A percentile compares a stretch with the other conserved stretches of the same genome.
Conservation (phyloP, 1,140 invertebrate genomes). For the Drosophila ironensis region DNA sequence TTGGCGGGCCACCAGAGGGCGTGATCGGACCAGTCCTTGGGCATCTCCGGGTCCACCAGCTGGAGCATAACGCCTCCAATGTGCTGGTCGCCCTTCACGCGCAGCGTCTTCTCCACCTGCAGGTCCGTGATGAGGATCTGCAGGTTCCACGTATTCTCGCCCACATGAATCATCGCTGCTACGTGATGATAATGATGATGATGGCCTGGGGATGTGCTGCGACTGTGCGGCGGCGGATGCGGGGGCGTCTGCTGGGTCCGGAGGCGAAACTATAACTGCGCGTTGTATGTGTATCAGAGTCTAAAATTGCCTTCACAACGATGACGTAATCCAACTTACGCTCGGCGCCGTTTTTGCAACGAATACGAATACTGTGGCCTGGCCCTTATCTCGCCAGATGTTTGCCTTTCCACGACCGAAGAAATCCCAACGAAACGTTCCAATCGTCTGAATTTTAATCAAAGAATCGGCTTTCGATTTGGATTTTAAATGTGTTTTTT, state of each 20-base stretch:
- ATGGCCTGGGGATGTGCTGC: too few species aligned
- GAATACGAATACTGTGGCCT: conserved; percentile 7
- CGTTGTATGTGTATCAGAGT: conserved; percentile 24
- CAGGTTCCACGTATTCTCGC: conserved; percentile 98
- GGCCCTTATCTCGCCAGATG: conserved; percentile 72
- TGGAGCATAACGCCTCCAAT: conserved; percentile 99
- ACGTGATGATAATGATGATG: too few species aligned
- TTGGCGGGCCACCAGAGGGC: conserved; percentile 99
- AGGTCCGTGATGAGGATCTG: conserved; percentile 97
- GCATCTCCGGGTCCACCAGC: conserved; percentile 97
- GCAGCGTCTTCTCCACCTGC: conserved; percentile 93
- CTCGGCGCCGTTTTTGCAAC: conserved; percentile 56
- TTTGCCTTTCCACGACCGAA: conserved; percentile 51
- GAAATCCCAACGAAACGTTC: too few species aligned
- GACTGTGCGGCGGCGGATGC: conserved; percentile 7
- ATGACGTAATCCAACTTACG: conserved; percentile 73
- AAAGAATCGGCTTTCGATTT: conserved; percentile 22
- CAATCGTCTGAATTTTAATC: conserved; percentile 32
- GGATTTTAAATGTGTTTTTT: too few species aligned
- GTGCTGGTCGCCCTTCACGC: conserved; percentile 98
- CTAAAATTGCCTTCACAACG: conserved; percentile 55
- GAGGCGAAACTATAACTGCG: conserved; percentile 34
- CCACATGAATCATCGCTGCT: conserved; percentile 84
- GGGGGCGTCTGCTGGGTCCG: conserved; percentile 16
- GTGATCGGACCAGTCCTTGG: conserved; percentile 99